Base-by-base conservation (phyloP, 2,797 vertebrate species). In the Aphelocoma californica region DNA sequence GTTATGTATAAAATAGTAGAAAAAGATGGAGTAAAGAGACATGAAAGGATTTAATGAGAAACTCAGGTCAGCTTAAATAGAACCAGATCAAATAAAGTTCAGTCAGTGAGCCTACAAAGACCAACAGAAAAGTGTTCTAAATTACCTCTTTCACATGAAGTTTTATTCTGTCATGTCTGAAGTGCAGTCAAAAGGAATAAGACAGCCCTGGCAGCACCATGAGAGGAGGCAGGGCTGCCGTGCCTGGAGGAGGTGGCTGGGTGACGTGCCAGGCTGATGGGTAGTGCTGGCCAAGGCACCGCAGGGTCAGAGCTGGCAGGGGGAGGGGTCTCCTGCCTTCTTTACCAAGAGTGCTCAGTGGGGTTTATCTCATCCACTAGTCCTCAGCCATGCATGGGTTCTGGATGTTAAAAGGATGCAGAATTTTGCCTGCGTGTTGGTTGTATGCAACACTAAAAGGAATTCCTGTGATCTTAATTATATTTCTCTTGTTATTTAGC, bases 41-140 rank as follows among this genome's bases (percentile, higher is more conserved):
- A 69, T 86, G 34, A 81, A 95, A 96, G 74, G 28, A 84, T 36
- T 70, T 92, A 1, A 62, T 88, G 50, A 69, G 58, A 70, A 94
- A 89, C 40, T 67, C 1, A 7, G 54, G 36, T 86, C 53, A 86
- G 14, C 50, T 89, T 94, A 93, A 97, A 58, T 34, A 83, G 26
- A 40, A 92, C 57, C 81, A 81, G 31, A 87, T 81, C 23, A 45
- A 90, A 77, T 45, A 83, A 92, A 71, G n/a, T 75, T 74, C 67
- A 82, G 31, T 81, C 48, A 85, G 29, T 3, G 3, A 81, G 28
- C 64, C 48, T 75, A 81, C 29, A 88, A 93, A 74, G 34, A 18
- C 61, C 44, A 82, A 31, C 23, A 84, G 19, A 48, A 70, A 81
- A 77, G 31, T 6, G 0, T 74, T 86, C 80, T 79, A 72, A 94